Evolutionary conservation across 2,888 invertebrate species (phyloP), one percentile per base, ranked within the genome.

Genomic region (Artemia sp.): DNA sequence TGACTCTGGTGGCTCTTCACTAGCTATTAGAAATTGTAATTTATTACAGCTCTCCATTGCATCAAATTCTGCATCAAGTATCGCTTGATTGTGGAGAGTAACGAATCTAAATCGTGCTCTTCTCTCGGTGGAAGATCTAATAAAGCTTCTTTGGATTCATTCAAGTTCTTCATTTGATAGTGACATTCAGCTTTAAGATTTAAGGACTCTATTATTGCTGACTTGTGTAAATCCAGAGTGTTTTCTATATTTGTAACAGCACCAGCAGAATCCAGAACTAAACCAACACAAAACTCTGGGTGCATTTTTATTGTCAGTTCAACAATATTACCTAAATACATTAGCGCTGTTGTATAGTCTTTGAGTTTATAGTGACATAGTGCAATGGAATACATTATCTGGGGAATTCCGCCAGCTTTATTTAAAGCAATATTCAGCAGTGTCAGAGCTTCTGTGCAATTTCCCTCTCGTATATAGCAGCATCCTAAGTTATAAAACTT

Each of bases 121-220:
- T 92, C 88, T 73, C 98, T 83, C 0, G 94, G 93, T 4, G 92
- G 92, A 85, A 92, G 88, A 76, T 92, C 92, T 5, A 88, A 86
- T 51, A 93, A 78, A 0, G 92, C 91, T 79, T 92, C 92, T 74
- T 87, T 83, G 0, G 92, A 89, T 4, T 89, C 88, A 75, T 91
- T 75, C 83, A 89, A 82, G 78, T 92, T 90, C 78, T 89, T 89
- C 69, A 90, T 83, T 77, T 94, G 92, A 79, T 92, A 98, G 79
- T 97, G 96, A 75, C 98, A 93, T 7, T 97, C 97, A 11, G 97
- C 95, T 82, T 97, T 97, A 38, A 98, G 82, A 81, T 98, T 98
- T 77, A 97, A 93, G 0, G 97, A 96, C 81, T 98, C 98, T 12
- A 98, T 92, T 5, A 98, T 83, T 24, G 95, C 94, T 6, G 97